Evolutionary conservation across 2,888 invertebrate species (phyloP).

Genomic region (Hydrotaea diabolus): DNA sequence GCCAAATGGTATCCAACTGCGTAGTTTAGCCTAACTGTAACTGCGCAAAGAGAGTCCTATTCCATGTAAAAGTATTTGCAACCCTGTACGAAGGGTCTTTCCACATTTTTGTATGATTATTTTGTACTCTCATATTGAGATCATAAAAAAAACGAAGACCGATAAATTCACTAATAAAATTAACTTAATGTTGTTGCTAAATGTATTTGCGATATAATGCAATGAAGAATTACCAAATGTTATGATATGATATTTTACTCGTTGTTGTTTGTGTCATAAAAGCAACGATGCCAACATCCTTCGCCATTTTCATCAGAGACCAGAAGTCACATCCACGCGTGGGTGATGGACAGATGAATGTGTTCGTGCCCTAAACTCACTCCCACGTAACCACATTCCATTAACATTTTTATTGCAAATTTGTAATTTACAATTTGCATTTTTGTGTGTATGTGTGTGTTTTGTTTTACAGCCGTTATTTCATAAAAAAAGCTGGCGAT

Average conservation of each 20-base stretch:
- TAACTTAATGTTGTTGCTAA: constrained; percentile 77
- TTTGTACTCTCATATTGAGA: constrained; percentile 24
- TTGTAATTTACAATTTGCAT: constrained; percentile 80
- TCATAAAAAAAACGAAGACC: constrained; percentile 55
- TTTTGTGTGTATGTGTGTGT: constrained; percentile 71
- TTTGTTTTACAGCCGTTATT: constrained; percentile 75
- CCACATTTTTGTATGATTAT: not conserved
- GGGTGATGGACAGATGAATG: not conserved
- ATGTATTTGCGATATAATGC: constrained; percentile 79
- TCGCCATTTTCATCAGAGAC: constrained; percentile 52
- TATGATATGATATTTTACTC: constrained; percentile 51
- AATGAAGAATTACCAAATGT: constrained; percentile 73
- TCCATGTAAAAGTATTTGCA: too few relatives aligned
- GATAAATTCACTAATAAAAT: constrained; percentile 68
- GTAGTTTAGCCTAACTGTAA: too few relatives aligned
- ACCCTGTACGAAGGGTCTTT: too few relatives aligned
- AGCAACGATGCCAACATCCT: constrained; percentile 52
- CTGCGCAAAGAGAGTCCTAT: too few relatives aligned
- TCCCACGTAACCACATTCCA: constrained; percentile 54
- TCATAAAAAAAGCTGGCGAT: constrained; percentile 73
- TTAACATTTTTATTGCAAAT: constrained; percentile 79
- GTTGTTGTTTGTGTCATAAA: constrained; percentile 60
- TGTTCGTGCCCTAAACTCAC: not conserved
- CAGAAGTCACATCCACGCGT: constrained; percentile 43
- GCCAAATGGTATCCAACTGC: too few relatives aligned